A percentile compares a stretch with the other conserved stretches of the same genome.
phyloP scores from a whole-genome alignment of 2,888 invertebrate genomes.

The Aspidapion aeneum region DNA sequence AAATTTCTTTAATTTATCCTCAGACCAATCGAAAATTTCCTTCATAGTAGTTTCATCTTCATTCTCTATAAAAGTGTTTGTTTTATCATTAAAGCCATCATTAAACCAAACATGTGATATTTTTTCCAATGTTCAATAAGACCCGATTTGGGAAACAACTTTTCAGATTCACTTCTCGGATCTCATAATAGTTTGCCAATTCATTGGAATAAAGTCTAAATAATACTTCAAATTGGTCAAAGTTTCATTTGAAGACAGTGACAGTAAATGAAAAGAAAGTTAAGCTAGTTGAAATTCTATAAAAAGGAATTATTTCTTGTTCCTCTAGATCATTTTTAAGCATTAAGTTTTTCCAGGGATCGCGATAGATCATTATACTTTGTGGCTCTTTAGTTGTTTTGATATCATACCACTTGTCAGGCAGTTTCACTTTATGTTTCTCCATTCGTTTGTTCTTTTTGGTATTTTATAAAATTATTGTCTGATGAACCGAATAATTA shows the following conservation, averaged over 20 bases:
- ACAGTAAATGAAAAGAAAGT: slow-evolving; percentile 36
- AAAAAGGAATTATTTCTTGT: slow-evolving; percentile 9
- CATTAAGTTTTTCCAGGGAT: neutral
- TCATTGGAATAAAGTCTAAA: slow-evolving; percentile 33
- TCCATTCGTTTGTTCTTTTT: neutral
- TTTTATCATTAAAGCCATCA: neutral
- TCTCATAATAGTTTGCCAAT: slow-evolving; percentile 29
- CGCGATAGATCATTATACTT: neutral
- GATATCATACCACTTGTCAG: neutral
- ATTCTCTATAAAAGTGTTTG: neutral
- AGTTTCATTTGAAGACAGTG: slow-evolving; percentile 30
- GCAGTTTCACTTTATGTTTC: neutral
- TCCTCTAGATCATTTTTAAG: neutral
- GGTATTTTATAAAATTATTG: neutral
- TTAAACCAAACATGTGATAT: slow-evolving; percentile 27
- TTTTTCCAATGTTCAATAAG: slow-evolving; percentile 35
- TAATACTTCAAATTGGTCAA: slow-evolving; percentile 32
- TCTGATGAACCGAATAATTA: neutral
- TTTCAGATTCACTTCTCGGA: slow-evolving; percentile 34
- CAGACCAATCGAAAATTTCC: neutral
- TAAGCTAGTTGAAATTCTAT: slow-evolving; percentile 35
- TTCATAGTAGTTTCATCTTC: neutral
- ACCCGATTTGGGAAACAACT: slow-evolving; percentile 33
- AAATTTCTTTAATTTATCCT: neutral
- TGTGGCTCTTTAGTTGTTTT: neutral